Conservation (phyloP, 2,888 invertebrate genomes). For the Schizaphis graminum region DNA sequence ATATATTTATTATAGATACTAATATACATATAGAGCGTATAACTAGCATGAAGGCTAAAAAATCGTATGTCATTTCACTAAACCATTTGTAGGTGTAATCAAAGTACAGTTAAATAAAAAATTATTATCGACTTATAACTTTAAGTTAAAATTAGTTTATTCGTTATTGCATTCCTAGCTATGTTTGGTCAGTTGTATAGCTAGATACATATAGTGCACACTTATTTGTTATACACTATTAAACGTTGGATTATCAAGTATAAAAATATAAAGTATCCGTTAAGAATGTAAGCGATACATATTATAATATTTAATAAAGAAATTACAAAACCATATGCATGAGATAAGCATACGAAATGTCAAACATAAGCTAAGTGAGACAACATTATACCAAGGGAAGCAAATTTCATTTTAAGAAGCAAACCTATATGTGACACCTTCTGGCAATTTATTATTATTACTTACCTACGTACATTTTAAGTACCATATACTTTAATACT, state of each 20-base stretch:
- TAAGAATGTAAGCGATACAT: not conserved
- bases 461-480: not conserved
- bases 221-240: not conserved
- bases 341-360: not conserved
- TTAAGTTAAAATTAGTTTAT: not conserved
- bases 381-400: not conserved
- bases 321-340: not conserved
- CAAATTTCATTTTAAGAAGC: too few relatives aligned
- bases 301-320: not conserved
- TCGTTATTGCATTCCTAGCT: not conserved
- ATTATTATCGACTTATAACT: not conserved
- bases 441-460: not conserved
- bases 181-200: not conserved
- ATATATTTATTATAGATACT: not conserved
- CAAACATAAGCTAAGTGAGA: not conserved
- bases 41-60: not conserved
- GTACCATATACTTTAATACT: too few relatives aligned
- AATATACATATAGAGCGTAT: not conserved
- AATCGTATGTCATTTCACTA: not conserved
- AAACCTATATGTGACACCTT: not conserved
- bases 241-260: not conserved
- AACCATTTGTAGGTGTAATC: not conserved
- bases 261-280: not conserved
- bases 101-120: not conserved
- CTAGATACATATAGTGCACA: not conserved